phyloP scores from a whole-genome alignment of 2,888 invertebrate species.

The Thera obeliscata region DNA sequence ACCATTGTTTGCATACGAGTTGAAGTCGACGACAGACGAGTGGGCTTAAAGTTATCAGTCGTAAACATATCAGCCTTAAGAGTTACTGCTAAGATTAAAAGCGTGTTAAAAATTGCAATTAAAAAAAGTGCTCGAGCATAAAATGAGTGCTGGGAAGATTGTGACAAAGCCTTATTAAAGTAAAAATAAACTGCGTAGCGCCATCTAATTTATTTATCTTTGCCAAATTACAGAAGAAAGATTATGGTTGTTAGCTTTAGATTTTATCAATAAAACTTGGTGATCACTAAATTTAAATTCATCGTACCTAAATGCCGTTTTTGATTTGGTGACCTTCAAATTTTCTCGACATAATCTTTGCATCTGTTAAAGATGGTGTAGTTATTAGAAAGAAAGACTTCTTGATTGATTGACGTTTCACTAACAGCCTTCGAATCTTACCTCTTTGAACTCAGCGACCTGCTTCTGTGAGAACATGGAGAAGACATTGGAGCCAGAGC shows the following conservation, averaged over 20 bases:
- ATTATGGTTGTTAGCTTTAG: neutral
- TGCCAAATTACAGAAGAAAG: neutral
- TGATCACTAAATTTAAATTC: neutral
- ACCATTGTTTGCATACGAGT: neutral
- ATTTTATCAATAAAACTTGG: neutral
- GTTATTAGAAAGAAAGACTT: neutral
- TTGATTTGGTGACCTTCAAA: neutral
- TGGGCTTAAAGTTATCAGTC: neutral
- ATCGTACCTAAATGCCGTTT: neutral
- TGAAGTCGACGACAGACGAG: neutral
- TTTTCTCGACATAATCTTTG: neutral
- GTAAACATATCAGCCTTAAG: neutral
- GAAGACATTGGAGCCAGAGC: constrained; percentile 97
- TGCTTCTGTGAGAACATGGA: constrained; percentile 98
- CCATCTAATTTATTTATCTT: no score
- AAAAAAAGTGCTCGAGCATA: neutral
- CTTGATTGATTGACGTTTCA: neutral
- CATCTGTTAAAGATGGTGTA: neutral
- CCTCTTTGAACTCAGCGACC: constrained; percentile 98
- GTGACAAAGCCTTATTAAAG: neutral
- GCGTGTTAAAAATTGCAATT: neutral
- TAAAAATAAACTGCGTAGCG: neutral
- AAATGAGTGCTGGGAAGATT: neutral
- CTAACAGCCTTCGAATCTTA: constrained; percentile 61
- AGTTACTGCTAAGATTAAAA: neutral